Evolutionary conservation across 23 tunicate species (phyloP), one percentile per base, ranked within the genome.

Genomic region (Trididemnum nubilum): DNA sequence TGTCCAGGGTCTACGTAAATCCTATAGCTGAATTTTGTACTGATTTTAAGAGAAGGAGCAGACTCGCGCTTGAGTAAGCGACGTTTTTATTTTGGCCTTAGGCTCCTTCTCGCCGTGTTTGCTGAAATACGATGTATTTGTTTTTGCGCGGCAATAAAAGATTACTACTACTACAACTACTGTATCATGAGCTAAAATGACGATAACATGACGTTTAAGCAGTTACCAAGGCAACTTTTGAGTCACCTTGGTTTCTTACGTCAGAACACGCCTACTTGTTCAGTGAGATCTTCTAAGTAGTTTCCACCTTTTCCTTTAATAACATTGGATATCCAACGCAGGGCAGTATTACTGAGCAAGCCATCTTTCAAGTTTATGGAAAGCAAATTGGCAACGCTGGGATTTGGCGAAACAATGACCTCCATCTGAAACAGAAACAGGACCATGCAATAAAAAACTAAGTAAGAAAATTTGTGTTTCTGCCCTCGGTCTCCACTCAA

Each of bases 251-350:
- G n/a, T n/a, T n/a, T n/a, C n/a, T n/a, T n/a, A n/a, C n/a, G n/a
- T n/a, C n/a, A 44, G 15, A 44, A 44, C 15, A 44, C 9, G 9
- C 78, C 3, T 5, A 89, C 94, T 85, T 89, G 94, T 66, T 89
- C 94, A 3, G 88, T 89, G 22, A 89, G 39, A 25, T 89, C 94
- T 77, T 89, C 94, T 77, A 89, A 52, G 35, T 89, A 83, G 19
- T 51, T 28, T 1, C 85, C 88, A 22, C 94, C 94, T 35, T 71
- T 78, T n/a, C 57, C 64, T 59, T 83, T 60, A 30, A 89, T 83
- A 22, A 82, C 34, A 35, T 63, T 65, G 22, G 59, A 73, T 19
- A 89, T 59, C 94, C 94, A 89, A 15, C 58, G 28, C 57, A 89
- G 15, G 9, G 94, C 85, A 30, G 78, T 64, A 5, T 60, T 33